phyloP scores from a whole-genome alignment of 2,113 vertebrate genomes.

The Phyllostomus discolor region DNA sequence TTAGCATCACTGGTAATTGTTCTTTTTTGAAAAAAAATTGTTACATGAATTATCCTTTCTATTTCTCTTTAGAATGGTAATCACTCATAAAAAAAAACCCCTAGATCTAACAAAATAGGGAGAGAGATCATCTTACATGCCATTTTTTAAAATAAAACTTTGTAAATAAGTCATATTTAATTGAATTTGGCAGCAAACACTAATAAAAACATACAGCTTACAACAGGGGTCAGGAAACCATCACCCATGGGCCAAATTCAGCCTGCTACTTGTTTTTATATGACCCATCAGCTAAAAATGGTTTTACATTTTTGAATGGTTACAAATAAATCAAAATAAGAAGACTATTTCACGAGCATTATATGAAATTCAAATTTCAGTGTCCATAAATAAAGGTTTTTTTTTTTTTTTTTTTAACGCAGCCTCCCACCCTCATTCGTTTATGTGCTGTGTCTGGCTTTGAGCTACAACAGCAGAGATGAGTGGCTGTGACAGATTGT shows the following conservation, averaged over 20 bases:
- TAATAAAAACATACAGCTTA: not conserved
- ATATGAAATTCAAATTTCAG: conserved; percentile 6
- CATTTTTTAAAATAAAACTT: conserved; percentile 20
- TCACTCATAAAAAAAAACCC: not conserved
- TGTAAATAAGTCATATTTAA: not conserved
- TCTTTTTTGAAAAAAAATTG: not conserved
- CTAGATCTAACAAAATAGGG: not conserved
- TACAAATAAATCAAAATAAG: not conserved
- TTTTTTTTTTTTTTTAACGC: not conserved
- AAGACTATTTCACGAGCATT: not conserved
- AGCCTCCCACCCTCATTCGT: not conserved
- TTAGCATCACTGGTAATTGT: not conserved
- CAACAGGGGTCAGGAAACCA: not conserved
- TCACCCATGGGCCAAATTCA: not conserved
- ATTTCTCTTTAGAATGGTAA: not conserved
- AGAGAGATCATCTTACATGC: not conserved
- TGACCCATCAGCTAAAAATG: not conserved
- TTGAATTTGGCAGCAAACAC: conserved; percentile 10
- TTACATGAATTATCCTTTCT: not conserved
- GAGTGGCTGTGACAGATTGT: not conserved
- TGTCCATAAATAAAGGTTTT: not conserved
- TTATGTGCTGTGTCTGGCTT: not conserved
- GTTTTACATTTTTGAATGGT: not conserved
- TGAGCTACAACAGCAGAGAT: not conserved
- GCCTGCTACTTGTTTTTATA: not conserved